These are phyloP conservation scores for Thunnus maccoyii DNA, from an alignment of 2,113 vertebrate genomes.

Conservation along the genomic window DNA sequence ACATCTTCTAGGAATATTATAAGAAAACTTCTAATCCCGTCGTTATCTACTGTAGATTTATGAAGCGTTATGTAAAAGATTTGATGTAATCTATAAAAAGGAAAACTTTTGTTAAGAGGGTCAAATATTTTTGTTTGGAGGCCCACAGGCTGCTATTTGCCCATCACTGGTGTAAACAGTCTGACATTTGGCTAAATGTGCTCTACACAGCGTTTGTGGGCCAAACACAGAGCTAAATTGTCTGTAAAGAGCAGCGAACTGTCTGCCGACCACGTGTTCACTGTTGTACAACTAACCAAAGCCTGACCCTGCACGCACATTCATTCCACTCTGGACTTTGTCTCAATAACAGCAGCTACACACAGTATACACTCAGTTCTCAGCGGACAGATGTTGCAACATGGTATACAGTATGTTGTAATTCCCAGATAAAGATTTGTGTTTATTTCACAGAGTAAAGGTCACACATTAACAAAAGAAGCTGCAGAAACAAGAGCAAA, in stretches of 20 bases:
- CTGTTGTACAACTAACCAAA: conserved; percentile 21
- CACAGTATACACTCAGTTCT: conserved; percentile 12
- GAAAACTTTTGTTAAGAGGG: too few relatives aligned
- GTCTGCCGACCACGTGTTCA: background rate
- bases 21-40: too few relatives aligned
- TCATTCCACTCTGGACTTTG: conserved; percentile 52
- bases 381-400: conserved; percentile 14
- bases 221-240: conserved; percentile 2
- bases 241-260: conserved; percentile 7
- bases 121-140: too few relatives aligned
- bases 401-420: conserved; percentile 17
- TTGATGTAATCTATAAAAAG: too few relatives aligned
- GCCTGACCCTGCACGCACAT: conserved; percentile 10
- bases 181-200: conserved; percentile 17
- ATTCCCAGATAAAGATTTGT: conserved; percentile 43
- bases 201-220: background rate
- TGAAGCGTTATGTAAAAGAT: too few relatives aligned
- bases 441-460: conserved; percentile 50
- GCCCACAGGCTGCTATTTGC: too few relatives aligned
- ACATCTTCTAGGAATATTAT: too few relatives aligned
- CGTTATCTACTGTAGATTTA: too few relatives aligned
- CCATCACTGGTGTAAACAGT: conserved; percentile 3
- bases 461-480: conserved; percentile 11
- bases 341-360: conserved; percentile 30
- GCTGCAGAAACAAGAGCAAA: background rate